These are phyloP conservation scores for Coturnix japonica DNA, from an alignment of 2,113 vertebrate species.

Conservation along the genomic window DNA sequence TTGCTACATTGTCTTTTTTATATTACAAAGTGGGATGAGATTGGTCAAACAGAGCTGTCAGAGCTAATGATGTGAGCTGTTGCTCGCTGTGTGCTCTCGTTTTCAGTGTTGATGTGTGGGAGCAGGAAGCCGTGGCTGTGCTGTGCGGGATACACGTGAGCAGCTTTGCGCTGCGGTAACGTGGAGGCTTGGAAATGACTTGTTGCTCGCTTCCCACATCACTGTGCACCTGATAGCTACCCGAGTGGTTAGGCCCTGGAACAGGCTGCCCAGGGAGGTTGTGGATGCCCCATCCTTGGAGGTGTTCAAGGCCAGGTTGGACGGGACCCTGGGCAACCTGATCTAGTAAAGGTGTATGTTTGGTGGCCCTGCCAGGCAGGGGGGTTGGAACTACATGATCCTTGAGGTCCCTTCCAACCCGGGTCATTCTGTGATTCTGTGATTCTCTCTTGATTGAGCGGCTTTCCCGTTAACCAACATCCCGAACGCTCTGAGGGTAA, in stretches of 20 bases:
- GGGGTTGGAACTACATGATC: no score
- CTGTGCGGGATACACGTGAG: accelerated
- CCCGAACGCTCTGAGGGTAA: not conserved
- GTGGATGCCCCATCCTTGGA: no score
- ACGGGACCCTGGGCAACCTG: no score
- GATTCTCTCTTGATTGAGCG: no score
- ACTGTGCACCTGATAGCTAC: accelerated
- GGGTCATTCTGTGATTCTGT: no score
- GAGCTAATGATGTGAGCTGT: accelerated
- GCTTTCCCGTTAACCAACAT: not conserved
- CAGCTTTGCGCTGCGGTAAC: accelerated
- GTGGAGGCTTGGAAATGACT: accelerated
- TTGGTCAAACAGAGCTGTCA: accelerated
- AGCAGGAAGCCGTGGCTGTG: accelerated
- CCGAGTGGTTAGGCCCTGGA: no score
- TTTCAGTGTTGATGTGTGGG: accelerated
- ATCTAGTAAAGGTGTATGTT: no score
- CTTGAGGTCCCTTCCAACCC: no score
- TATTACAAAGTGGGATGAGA: accelerated
- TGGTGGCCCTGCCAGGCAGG: no score
- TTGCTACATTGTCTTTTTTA: accelerated
- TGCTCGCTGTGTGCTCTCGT: accelerated
- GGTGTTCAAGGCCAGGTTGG: no score
- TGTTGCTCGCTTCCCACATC: accelerated
- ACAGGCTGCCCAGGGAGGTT: no score